Evolutionary conservation across 2,888 invertebrate genomes (phyloP).

Genomic region (Drosophila mercatorum): DNA sequence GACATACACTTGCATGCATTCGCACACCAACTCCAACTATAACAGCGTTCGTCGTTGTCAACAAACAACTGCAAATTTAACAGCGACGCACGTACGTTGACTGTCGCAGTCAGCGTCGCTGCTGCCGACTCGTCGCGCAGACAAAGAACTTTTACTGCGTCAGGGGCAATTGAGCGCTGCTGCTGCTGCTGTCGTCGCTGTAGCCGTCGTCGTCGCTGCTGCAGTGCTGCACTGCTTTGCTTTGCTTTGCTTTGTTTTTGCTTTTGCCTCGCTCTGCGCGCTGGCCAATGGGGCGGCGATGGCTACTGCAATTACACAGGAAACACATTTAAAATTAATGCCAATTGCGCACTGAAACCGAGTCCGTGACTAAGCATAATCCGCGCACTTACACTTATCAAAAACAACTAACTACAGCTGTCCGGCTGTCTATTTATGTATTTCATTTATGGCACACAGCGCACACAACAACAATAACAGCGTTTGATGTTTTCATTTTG

Average conservation of each 20-base stretch:
- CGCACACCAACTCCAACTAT: slow-evolving; percentile 52
- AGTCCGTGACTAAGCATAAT: slow-evolving; percentile 42
- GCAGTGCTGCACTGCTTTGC: slow-evolving; percentile 11
- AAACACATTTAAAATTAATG: slow-evolving; percentile 31
- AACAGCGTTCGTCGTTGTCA: slow-evolving; percentile 37
- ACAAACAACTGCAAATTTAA: slow-evolving; percentile 55
- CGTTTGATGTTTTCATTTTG: slow-evolving; percentile 52
- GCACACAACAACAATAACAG: slow-evolving; percentile 34
- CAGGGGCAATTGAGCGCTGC: slow-evolving; percentile 39
- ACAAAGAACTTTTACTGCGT: slow-evolving; percentile 61
- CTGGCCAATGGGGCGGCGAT: slow-evolving; percentile 3
- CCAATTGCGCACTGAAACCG: slow-evolving; percentile 43
- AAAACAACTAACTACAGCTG: slow-evolving; percentile 34
- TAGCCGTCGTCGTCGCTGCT: neutral
- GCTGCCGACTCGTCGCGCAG: slow-evolving; percentile 32
- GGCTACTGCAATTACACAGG: slow-evolving; percentile 37
- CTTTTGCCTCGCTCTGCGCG: slow-evolving; percentile 21
- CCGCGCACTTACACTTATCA: slow-evolving; percentile 30
- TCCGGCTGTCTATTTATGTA: slow-evolving; percentile 22
- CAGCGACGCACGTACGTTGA: slow-evolving; percentile 32
- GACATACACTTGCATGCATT: slow-evolving; percentile 1
- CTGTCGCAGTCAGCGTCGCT: slow-evolving; percentile 31
- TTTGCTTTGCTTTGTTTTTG: slow-evolving; percentile 36
- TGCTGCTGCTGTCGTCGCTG: slow-evolving; percentile 18
- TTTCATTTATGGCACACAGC: slow-evolving; percentile 39